A percentile compares a stretch with the other conserved stretches of the same genome.
phyloP scores from a whole-genome alignment of 2,888 invertebrate genomes.

The Eudemis profundana region DNA sequence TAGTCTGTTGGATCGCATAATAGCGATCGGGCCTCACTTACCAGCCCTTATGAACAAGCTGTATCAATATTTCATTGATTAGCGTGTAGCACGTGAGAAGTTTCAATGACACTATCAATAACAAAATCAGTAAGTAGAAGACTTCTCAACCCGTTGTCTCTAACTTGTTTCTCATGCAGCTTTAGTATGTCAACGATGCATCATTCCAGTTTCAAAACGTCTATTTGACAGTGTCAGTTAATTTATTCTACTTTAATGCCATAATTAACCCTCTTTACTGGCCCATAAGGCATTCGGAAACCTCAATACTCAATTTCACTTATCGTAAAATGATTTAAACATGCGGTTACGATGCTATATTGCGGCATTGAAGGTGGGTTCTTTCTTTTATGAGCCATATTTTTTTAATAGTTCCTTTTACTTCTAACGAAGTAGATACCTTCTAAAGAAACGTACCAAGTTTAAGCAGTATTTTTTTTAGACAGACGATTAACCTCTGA shows the following conservation, averaged over 20 bases:
- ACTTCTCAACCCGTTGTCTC: background rate
- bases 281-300: constrained; percentile 33
- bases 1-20: too few relatives aligned
- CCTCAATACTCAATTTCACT: constrained; percentile 22
- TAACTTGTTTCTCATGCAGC: constrained; percentile 30
- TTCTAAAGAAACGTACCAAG: too few relatives aligned
- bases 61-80: too few relatives aligned
- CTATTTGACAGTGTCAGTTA: constrained; percentile 30
- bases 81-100: background rate
- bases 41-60: too few relatives aligned
- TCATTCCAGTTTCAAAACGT: constrained; percentile 38
- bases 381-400: constrained; percentile 12
- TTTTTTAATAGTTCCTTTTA: background rate
- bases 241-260: constrained; percentile 38
- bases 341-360: constrained; percentile 16
- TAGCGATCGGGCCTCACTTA: too few relatives aligned
- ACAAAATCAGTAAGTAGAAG: constrained; percentile 15
- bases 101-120: constrained; percentile 1
- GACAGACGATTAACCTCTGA: too few relatives aligned
- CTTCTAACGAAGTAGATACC: background rate
- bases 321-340: constrained; percentile 31
- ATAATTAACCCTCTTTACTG: constrained; percentile 41
- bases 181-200: constrained; percentile 41
- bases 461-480: too few relatives aligned
- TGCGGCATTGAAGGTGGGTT: constrained; percentile 17